phyloP scores from a whole-genome alignment of 2,113 vertebrate species.

The Mystacornis crossleyi region DNA sequence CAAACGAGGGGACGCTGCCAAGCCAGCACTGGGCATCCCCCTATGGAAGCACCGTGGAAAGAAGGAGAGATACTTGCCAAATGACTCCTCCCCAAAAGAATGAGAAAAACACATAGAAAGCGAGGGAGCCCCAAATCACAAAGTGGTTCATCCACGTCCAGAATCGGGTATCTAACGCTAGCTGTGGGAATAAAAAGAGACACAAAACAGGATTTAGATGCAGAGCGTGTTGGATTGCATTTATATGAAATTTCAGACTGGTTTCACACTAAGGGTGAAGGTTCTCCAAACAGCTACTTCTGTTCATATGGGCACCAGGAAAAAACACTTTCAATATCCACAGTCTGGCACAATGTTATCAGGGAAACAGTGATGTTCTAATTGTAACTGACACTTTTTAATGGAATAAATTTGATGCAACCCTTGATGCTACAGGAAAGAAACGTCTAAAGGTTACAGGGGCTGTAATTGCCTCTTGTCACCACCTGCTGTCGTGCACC shows the following conservation, averaged over 20 bases:
- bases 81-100: conserved; percentile 99
- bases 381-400: background rate
- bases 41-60: rapidly evolving
- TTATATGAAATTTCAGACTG: background rate
- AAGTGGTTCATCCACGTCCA: conserved; percentile 99
- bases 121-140: conserved; percentile 96
- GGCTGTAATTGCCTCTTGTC: background rate
- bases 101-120: conserved; percentile 97
- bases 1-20: rapidly evolving
- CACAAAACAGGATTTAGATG: background rate
- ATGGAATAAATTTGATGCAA: background rate
- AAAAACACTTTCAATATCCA: background rate
- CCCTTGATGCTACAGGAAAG: background rate
- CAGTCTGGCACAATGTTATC: background rate
- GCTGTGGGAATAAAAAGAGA: conserved; percentile 69
- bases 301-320: background rate
- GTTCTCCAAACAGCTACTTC: background rate
- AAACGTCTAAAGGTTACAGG: background rate
- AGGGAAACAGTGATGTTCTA: background rate
- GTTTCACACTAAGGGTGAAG: background rate
- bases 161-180: conserved; percentile 93
- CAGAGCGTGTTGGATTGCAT: rapidly evolving
- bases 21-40: background rate
- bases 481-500: conserved; percentile 29
- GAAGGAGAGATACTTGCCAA: conserved; percentile 79